A percentile compares a stretch with the other conserved stretches of the same genome.
These are phyloP conservation scores for Ypsolopha sequella DNA, from an alignment of 2,888 invertebrate species.

Conservation along the genomic window DNA sequence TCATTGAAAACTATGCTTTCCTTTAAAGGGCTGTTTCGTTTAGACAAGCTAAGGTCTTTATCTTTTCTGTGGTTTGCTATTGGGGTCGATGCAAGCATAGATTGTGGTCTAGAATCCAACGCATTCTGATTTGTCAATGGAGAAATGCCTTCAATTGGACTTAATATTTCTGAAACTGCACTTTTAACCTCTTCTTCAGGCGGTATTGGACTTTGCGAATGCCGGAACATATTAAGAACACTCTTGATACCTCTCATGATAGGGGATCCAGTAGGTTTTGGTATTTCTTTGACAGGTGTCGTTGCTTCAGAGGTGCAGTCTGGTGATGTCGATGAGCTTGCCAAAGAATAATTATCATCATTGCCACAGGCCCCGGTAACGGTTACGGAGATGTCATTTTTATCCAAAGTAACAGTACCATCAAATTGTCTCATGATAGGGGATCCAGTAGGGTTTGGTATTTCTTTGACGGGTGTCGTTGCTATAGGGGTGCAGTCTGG, in stretches of 20 bases:
- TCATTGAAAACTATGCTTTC: constrained; percentile 53
- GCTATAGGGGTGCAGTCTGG: constrained; percentile 45
- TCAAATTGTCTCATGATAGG: constrained; percentile 46
- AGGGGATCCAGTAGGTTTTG: constrained; percentile 44
- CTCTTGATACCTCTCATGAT: constrained; percentile 56
- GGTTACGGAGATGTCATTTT: constrained; percentile 29
- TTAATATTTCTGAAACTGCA: constrained; percentile 11
- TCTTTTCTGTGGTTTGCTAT: constrained; percentile 27
- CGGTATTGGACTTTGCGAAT: constrained; percentile 55
- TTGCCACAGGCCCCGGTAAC: constrained; percentile 26
- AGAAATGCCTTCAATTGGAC: constrained; percentile 10
- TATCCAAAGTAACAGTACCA: constrained; percentile 10
- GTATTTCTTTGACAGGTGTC: constrained; percentile 49
- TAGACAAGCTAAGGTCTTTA: constrained; percentile 23
- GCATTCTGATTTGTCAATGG: not conserved
- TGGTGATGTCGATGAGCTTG: constrained; percentile 44
- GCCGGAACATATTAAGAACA: constrained; percentile 54
- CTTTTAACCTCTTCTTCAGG: constrained; percentile 16
- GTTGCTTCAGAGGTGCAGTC: constrained; percentile 49
- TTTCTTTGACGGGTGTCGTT: constrained; percentile 52
- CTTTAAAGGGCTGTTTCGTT: constrained; percentile 44
- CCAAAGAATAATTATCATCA: constrained; percentile 41
- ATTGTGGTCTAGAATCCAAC: constrained; percentile 7
- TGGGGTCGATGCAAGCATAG: constrained; percentile 42
- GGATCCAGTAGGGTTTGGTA: constrained; percentile 38